phyloP scores from a whole-genome alignment of 2,888 invertebrate species.

The Mycalesis mineus region DNA sequence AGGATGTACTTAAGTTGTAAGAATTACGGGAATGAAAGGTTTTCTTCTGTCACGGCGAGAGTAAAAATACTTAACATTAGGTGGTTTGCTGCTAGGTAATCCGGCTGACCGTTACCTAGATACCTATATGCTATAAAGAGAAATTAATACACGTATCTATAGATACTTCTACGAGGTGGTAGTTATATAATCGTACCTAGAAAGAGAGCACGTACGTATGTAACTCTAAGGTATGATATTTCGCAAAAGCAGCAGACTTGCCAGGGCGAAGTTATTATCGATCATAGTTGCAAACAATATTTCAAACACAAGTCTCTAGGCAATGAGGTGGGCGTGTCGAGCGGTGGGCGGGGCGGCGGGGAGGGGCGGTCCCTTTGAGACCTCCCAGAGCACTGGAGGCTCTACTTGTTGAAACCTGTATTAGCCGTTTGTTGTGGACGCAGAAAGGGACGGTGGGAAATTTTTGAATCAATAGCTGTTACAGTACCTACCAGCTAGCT shows the following conservation, averaged over 20 bases:
- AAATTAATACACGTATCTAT: too few species aligned
- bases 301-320: constrained; percentile 57
- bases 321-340: constrained; percentile 57
- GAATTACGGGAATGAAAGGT: too few species aligned
- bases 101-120: too few species aligned
- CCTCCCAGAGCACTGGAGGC: constrained; percentile 64
- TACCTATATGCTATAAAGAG: too few species aligned
- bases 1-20: too few species aligned
- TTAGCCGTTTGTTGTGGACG: constrained; percentile 25
- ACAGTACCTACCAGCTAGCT: neutral
- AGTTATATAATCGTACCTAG: neutral
- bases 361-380: constrained; percentile 58
- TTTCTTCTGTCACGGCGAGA: too few species aligned
- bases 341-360: constrained; percentile 67
- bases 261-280: constrained; percentile 30
- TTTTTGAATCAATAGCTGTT: neutral
- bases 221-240: neutral
- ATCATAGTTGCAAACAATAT: constrained; percentile 46
- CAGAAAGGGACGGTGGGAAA: constrained; percentile 10
- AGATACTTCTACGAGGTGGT: neutral
- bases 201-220: neutral
- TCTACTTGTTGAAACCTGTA: constrained; percentile 45
- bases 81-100: too few species aligned
- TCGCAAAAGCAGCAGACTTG: constrained; percentile 12
- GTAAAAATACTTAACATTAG: too few species aligned